Base-by-base conservation (phyloP, 2,888 invertebrate species). In the Drosophila phalerata region DNA sequence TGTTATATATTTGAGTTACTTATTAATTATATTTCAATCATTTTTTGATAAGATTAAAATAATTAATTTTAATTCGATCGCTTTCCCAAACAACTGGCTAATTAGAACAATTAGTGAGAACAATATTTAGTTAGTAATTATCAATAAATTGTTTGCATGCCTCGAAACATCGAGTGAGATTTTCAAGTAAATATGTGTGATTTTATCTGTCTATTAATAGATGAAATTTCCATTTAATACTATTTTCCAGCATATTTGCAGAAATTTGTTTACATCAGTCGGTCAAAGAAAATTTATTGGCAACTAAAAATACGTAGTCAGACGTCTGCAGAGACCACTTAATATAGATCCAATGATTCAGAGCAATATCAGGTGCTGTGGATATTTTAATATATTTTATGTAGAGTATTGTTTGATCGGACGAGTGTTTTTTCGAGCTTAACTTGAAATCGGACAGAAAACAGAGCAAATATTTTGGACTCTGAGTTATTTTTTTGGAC, bases 211-310 rank as follows among this genome's bases (percentile, higher is more conserved):
- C 17, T 72, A 55, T 65, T 51, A 40, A 55, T 72, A 72, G 57
- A 28, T 28, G 9, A 22, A 11, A 48, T 34, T 68, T 62, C 34
- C 19, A 17, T 30, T 49, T 48, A 70, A 63, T 48, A 52, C 43
- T n/a, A 32, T 43, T 52, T 40, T 51, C 17, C 47, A 51, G 19
- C 22, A 68, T 55, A 56, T 69, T 45, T 49, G 22, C 49, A 19
- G 53, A 25, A 28, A 34, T 65, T 78, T 81, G 79, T 79, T 81
- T 78, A 85, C 22, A 62, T 38, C 32, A 13, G 42, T 17, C n/a
- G 19, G 4, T 25, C n/a, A 32, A 63, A 45, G 47, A 34, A 60
- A 60, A 61, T 75, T 69, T 62, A 78, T 80, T 62, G 61, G 17
- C 61, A 64, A 48, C 30, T 37, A 49, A 48, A 64, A 57, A 43